Percentiles rank a stretch among this genome's conserved stretches.
These are phyloP conservation scores for Caenorhabditis wallacei DNA, from an alignment of 2,888 invertebrate species.

Conservation along the genomic window DNA sequence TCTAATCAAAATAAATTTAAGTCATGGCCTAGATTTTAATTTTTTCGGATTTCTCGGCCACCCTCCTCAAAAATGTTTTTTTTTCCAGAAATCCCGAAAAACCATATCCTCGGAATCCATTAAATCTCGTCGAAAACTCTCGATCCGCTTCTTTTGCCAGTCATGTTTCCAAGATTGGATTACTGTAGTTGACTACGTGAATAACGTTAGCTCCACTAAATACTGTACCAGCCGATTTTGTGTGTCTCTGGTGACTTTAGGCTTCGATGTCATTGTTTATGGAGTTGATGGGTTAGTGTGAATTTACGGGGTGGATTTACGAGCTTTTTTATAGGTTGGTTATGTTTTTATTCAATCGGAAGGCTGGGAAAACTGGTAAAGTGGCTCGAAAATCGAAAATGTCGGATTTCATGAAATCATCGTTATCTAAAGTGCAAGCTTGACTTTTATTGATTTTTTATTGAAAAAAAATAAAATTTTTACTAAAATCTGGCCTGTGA, in stretches of 20 bases:
- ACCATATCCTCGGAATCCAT: neutral
- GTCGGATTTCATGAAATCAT: too few relatives aligned
- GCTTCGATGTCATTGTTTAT: slow-evolving; percentile 38
- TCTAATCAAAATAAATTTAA: too few relatives aligned
- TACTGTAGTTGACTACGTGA: slow-evolving; percentile 21
- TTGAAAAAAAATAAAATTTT: neutral
- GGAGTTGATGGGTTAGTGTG: slow-evolving; percentile 34
- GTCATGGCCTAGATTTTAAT: too few relatives aligned
- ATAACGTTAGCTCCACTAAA: slow-evolving; percentile 12
- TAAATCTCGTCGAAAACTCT: neutral
- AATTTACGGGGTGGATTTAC: too few relatives aligned
- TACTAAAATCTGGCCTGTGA: neutral
- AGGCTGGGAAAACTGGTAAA: neutral
- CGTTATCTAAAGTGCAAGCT: too few relatives aligned
- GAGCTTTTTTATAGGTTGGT: neutral
- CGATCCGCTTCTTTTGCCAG: slow-evolving; percentile 28
- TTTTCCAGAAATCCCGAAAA: slow-evolving; percentile 6
- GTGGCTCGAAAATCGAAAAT: too few relatives aligned
- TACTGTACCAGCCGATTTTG: neutral
- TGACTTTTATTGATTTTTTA: too few relatives aligned
- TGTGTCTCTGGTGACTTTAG: slow-evolving; percentile 7
- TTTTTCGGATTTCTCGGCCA: too few relatives aligned
- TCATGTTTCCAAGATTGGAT: slow-evolving; percentile 51
- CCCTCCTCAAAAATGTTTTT: neutral
- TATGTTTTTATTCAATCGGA: slow-evolving; percentile 2